phyloP scores from a whole-genome alignment of 2,113 vertebrate species.

The Polyodon spathula region DNA sequence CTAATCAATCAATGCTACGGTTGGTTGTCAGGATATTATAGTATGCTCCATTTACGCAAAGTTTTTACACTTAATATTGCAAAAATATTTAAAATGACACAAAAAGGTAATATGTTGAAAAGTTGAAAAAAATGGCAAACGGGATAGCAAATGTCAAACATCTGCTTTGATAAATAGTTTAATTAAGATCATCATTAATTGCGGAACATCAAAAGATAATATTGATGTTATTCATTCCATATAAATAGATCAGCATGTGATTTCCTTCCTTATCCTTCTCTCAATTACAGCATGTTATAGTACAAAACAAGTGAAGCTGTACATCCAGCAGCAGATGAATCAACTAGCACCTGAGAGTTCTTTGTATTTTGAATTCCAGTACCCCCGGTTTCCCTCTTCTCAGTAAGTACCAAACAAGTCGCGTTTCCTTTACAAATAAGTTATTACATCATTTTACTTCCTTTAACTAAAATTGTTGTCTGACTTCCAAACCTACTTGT shows the following conservation, averaged over 20 bases:
- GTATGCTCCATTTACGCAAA: too few relatives aligned
- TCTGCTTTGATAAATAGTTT: slow-evolving; percentile 14
- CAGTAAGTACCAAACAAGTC: slow-evolving; percentile 75
- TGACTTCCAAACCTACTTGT: too few relatives aligned
- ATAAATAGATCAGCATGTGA: slow-evolving; percentile 50
- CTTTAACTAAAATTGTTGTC: slow-evolving; percentile 47
- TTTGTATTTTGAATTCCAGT: slow-evolving; percentile 50
- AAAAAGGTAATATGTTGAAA: too few relatives aligned
- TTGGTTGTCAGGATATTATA: too few relatives aligned
- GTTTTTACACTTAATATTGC: too few relatives aligned
- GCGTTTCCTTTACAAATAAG: slow-evolving; percentile 78
- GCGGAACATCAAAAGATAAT: slow-evolving; percentile 29
- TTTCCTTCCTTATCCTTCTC: slow-evolving; percentile 50
- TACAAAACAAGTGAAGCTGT: slow-evolving; percentile 52
- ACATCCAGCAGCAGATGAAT: slow-evolving; percentile 62
- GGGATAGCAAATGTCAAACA: slow-evolving; percentile 21
- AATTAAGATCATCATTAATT: not conserved
- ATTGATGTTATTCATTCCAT: slow-evolving; percentile 38
- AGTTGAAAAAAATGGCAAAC: slow-evolving; percentile 12
- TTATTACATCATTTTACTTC: slow-evolving; percentile 82
- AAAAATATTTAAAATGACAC: too few relatives aligned
- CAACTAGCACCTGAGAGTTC: slow-evolving; percentile 71
- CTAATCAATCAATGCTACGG: too few relatives aligned
- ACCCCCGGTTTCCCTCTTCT: slow-evolving; percentile 72
- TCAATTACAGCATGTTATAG: slow-evolving; percentile 46